A percentile compares a stretch with the other conserved stretches of the same genome.
phyloP scores from a whole-genome alignment of 1,140 invertebrate genomes.

The Cotesia chilonis region DNA sequence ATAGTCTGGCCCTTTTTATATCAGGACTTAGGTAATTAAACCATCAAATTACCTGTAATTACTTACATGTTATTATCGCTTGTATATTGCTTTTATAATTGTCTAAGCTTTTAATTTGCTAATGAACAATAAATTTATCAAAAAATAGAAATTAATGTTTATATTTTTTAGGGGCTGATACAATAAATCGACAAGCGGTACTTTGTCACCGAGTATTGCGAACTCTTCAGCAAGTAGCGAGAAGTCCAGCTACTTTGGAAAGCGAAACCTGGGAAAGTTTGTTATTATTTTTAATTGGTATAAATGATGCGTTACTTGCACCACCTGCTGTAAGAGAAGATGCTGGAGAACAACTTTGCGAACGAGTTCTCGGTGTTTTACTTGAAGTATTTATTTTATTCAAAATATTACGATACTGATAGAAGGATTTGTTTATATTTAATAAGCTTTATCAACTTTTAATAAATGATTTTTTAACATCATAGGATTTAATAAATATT shows the following conservation, averaged over 20 bases:
- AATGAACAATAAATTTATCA: background rate
- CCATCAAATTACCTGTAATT: constrained; percentile 32
- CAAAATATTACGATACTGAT: background rate
- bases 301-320: constrained; percentile 90
- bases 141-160: background rate
- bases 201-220: constrained; percentile 93
- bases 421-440: no score
- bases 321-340: constrained; percentile 93
- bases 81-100: constrained; percentile 25
- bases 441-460: no score
- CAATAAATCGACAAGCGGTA: constrained; percentile 92
- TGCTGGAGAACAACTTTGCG: constrained; percentile 93
- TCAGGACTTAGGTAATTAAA: constrained; percentile 80
- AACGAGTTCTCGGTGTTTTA: constrained; percentile 90
- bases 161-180: constrained; percentile 76
- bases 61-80: constrained; percentile 4
- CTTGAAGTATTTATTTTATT: constrained; percentile 74
- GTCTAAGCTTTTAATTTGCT: constrained; percentile 28
- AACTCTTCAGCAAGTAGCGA: constrained; percentile 87
- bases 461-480: no score
- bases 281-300: constrained; percentile 88
- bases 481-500: no score
- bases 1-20: constrained; percentile 89
- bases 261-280: constrained; percentile 91
- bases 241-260: constrained; percentile 80